Evolutionary conservation across 2,888 invertebrate genomes (phyloP), one percentile per base, ranked within the genome.

Genomic region (Silvanus unidentatus): DNA sequence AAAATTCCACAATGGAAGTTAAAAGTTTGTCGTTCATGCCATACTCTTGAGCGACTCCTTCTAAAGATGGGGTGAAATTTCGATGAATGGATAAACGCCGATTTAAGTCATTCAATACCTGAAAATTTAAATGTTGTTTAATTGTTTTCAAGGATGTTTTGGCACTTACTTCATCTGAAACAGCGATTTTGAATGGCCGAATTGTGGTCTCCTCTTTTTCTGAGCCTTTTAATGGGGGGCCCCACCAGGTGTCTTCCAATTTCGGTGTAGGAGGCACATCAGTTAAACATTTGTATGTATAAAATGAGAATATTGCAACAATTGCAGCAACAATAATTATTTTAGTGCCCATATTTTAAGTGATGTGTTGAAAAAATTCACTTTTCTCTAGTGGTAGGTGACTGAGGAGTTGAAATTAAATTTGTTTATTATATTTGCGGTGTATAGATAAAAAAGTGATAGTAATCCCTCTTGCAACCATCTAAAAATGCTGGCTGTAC

Each of bases 11-110:
- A 10, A 92, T 74, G 50, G 77, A 76, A 8, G 76, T 72, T 4
- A 92, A 68, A 50, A 81, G 81, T 30, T 80, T 74, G 0, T 82
- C 72, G 59, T 88, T 86, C 64, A 92, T 82, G 2, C 95, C 95
- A 60, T 91, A 91, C 45, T 81, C 77, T 69, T 89, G 92, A 5
- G 77, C 80, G 0, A 75, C 69, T 40, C 77, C 78, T 65, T 86
- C 82, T 34, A 87, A 61, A 0, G 87, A 83, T 6, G 63, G 62
- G 2, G 58, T 54, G 4, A 65, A 52, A 2, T 52, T 36, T 35
- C 61, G 54, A 2, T 72, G 66, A 40, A 74, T 75, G 1, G 75
- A 68, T 1, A 86, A 70, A 2, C 84, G 72, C 13, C 72, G 68
- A 47, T 71, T 69, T 1, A 82, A 62, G 53, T 80, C 79, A 45